Conservation (phyloP, 2,113 vertebrate species). For the Dasyurus viverrinus region DNA sequence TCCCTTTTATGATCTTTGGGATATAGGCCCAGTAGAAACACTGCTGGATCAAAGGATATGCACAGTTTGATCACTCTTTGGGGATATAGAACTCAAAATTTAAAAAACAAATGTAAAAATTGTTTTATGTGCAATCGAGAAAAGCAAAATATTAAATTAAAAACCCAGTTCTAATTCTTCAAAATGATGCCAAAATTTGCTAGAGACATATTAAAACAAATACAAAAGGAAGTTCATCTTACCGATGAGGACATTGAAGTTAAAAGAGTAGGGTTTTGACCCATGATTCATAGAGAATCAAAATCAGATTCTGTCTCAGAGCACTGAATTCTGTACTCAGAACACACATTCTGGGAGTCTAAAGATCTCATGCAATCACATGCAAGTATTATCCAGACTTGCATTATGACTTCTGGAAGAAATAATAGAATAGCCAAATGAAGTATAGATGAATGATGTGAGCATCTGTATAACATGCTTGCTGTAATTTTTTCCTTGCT, state of each 20-base stretch:
- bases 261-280: background rate
- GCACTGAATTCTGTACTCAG: background rate
- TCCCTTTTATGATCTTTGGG: no score
- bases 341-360: background rate
- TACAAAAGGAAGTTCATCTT: background rate
- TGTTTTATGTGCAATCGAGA: background rate
- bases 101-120: no score
- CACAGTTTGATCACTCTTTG: no score
- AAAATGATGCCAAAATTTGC: background rate
- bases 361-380: no score
- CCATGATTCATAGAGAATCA: background rate
- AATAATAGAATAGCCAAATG: background rate
- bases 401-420: conserved; percentile 13
- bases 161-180: conserved; percentile 11
- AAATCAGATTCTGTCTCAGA: background rate
- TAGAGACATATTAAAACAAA: conserved; percentile 10
- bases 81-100: no score
- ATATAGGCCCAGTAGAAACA: no score
- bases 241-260: background rate
- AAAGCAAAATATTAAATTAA: conserved; percentile 2
- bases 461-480: background rate
- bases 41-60: no score
- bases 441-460: conserved; percentile 42
- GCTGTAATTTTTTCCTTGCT: background rate
- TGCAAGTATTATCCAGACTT: conserved; percentile 8